These are phyloP conservation scores for Nomada ferruginata DNA, from an alignment of 2,888 invertebrate genomes.

Conservation along the genomic window DNA sequence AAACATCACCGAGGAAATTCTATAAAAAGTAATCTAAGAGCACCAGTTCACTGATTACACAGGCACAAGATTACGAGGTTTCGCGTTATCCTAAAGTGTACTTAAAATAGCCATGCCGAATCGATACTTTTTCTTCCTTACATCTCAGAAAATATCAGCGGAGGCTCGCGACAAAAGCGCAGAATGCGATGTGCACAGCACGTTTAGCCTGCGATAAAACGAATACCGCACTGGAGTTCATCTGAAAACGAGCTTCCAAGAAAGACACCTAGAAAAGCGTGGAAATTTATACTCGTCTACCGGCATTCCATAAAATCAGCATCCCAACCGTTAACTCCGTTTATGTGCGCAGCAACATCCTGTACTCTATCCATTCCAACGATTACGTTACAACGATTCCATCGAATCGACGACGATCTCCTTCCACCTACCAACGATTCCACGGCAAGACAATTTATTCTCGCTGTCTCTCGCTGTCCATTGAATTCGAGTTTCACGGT, in stretches of 20 bases:
- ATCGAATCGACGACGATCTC: neutral
- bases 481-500: slow-evolving; percentile 11
- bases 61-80: neutral
- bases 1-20: neutral
- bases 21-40: neutral
- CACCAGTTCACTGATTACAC: too few relatives aligned
- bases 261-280: neutral
- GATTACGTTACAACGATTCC: too few relatives aligned
- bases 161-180: too few relatives aligned
- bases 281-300: too few relatives aligned
- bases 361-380: neutral
- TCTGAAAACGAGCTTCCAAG: too few relatives aligned
- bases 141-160: too few relatives aligned
- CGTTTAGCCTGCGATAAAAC: too few relatives aligned
- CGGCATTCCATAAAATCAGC: neutral
- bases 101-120: neutral
- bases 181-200: too few relatives aligned
- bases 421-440: neutral
- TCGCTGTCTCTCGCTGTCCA: slow-evolving; percentile 9
- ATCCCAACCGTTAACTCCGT: neutral
- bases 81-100: neutral
- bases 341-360: neutral
- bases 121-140: too few relatives aligned
- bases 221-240: too few relatives aligned
- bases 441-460: slow-evolving; percentile 27